Conservation (phyloP, 53 echinoderm and acorn worm genomes). For the Holothuria scabra region DNA sequence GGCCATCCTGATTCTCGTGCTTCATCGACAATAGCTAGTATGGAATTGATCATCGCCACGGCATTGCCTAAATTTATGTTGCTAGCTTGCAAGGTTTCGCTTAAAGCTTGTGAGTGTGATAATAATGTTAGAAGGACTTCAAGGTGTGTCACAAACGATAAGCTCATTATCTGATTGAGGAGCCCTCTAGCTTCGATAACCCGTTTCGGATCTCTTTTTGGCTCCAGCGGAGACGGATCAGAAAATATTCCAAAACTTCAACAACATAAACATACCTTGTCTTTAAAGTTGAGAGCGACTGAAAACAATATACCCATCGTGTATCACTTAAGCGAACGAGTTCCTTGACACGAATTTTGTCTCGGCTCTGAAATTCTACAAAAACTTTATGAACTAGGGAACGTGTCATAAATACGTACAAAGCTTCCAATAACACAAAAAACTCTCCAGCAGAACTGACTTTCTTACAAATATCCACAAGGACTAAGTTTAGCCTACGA, state of each 20-base stretch:
- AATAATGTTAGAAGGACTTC: constrained; percentile 30
- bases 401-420: background rate
- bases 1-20: too few species aligned
- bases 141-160: constrained; percentile 33
- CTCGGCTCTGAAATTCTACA: too few species aligned
- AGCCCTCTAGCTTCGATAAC: too few species aligned
- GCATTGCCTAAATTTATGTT: constrained; percentile 6
- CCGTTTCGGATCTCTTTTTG: constrained; percentile 35
- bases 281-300: too few species aligned
- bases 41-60: too few species aligned
- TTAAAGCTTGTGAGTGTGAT: constrained; percentile 22
- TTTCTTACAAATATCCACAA: constrained; percentile 34
- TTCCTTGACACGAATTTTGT: too few species aligned
- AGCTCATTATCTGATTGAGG: constrained; percentile 24
- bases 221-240: too few species aligned
- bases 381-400: constrained; percentile 24
- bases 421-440: constrained; percentile 20
- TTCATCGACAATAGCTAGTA: too few species aligned
- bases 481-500: constrained; percentile 18
- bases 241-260: too few species aligned
- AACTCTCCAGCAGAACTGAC: constrained; percentile 27
- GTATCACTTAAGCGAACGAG: too few species aligned
- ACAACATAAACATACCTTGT: too few species aligned
- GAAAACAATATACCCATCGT: too few species aligned
- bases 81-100: constrained; percentile 35